phyloP scores from a whole-genome alignment of 92 coral and sea anemone species.

The Umimayanthus kanabou region DNA sequence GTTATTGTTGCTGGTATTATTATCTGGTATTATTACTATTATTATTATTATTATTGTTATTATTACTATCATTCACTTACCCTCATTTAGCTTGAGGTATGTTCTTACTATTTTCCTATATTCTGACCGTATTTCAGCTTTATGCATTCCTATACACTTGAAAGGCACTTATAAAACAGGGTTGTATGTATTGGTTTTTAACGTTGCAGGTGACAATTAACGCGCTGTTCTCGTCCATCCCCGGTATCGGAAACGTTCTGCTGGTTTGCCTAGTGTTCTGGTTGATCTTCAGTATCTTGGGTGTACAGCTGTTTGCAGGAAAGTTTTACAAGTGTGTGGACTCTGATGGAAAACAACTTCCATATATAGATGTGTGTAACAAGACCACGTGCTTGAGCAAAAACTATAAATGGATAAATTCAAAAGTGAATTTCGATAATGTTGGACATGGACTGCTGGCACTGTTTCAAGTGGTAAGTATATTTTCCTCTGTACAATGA shows the following conservation, averaged over 20 bases:
- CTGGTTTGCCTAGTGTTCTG: conserved; percentile 47
- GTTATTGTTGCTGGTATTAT: no score
- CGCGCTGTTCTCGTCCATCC: conserved; percentile 48
- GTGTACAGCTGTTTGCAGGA: conserved; percentile 70
- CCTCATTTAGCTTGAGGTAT: neutral
- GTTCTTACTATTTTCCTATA: neutral
- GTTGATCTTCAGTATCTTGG: conserved; percentile 59
- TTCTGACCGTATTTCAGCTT: no score
- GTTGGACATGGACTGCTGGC: conserved; percentile 84
- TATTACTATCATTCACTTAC: no score
- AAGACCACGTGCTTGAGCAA: conserved; percentile 55
- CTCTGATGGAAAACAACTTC: conserved; percentile 37
- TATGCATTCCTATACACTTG: no score
- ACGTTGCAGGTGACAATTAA: conserved; percentile 42
- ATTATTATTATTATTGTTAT: no score
- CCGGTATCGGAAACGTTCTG: conserved; percentile 55
- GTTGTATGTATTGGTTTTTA: neutral
- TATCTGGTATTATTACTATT: no score
- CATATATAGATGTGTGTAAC: conserved; percentile 43
- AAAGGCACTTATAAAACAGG: no score
- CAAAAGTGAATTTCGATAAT: conserved; percentile 88
- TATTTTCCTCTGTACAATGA: no score
- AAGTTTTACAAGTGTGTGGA: conserved; percentile 73
- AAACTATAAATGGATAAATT: conserved; percentile 76
- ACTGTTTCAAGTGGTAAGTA: conserved; percentile 85